Evolutionary conservation across 2,888 invertebrate genomes (phyloP).

Genomic region (Diaphora mendica): DNA sequence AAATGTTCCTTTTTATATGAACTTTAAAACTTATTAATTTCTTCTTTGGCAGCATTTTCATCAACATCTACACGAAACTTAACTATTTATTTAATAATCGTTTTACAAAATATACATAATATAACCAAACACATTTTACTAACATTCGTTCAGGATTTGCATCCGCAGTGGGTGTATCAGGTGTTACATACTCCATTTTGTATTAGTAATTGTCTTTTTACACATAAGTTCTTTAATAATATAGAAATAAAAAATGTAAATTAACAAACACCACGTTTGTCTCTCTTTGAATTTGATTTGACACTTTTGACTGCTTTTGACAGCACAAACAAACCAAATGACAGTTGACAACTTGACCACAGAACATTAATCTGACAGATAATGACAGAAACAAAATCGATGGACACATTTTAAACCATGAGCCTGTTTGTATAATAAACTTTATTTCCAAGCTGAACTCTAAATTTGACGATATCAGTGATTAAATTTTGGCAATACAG

Average conservation of each 20-base stretch:
- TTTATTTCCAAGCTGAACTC: too few species aligned
- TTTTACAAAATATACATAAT: background rate
- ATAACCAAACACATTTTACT: constrained; percentile 56
- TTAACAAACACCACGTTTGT: background rate
- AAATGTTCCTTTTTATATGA: background rate
- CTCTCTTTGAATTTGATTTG: too few species aligned
- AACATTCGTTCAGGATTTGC: constrained; percentile 74
- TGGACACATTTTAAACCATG: too few species aligned
- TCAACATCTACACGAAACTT: background rate
- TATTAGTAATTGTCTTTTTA: background rate
- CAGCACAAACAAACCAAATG: too few species aligned
- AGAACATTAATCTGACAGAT: background rate
- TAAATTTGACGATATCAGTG: too few species aligned
- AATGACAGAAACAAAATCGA: too few species aligned
- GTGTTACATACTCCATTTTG: constrained; percentile 78
- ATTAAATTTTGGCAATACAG: too few species aligned
- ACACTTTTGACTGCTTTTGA: too few species aligned
- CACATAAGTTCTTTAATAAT: background rate
- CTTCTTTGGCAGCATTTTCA: too few species aligned
- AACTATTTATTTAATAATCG: background rate
- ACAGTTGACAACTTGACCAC: background rate
- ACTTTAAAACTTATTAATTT: background rate
- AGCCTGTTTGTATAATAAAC: too few species aligned
- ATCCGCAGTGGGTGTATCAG: constrained; percentile 61
- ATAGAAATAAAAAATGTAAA: background rate